Evolutionary conservation across 1,140 invertebrate species (phyloP).

Genomic region (Pissodes strobi): DNA sequence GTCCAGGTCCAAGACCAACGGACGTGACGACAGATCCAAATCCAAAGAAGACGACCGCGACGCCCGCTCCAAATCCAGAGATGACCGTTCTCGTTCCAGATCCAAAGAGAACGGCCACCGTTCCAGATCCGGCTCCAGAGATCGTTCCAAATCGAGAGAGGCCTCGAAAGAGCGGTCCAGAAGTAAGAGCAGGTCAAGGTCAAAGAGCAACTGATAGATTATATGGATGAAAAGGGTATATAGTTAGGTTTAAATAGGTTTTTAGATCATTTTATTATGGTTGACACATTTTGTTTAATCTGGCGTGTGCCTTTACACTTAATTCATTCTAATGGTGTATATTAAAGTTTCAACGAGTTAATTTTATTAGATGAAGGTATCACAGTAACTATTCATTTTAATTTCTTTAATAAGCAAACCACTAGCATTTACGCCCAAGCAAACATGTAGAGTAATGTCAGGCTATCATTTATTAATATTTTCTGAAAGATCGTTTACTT

Average conservation of each 20-base stretch:
- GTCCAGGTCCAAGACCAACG: conserved; percentile 18
- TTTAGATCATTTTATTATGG: background rate
- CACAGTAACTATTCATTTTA: no score
- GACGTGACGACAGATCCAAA: conserved; percentile 23
- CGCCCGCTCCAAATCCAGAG: conserved; percentile 58
- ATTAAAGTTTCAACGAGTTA: no score
- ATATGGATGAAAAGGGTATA: background rate
- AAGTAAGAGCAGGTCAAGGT: conserved; percentile 46
- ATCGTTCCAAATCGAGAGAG: conserved; percentile 65
- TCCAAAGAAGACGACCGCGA: conserved; percentile 18
- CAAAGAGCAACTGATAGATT: conserved; percentile 37
- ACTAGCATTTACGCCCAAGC: no score
- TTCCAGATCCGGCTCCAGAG: conserved; percentile 62
- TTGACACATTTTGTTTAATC: conserved; percentile 1
- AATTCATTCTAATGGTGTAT: no score
- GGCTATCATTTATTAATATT: no score
- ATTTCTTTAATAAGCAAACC: no score
- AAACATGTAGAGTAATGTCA: no score
- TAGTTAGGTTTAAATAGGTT: background rate
- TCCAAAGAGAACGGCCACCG: conserved; percentile 62
- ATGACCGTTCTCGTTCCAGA: conserved; percentile 58
- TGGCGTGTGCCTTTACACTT: no score
- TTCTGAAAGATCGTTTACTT: no score
- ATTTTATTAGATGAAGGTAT: no score
- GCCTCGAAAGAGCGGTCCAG: conserved; percentile 59